Evolutionary conservation across 2,113 vertebrate genomes (phyloP).

Genomic region (Beaufortia kweichowensis): DNA sequence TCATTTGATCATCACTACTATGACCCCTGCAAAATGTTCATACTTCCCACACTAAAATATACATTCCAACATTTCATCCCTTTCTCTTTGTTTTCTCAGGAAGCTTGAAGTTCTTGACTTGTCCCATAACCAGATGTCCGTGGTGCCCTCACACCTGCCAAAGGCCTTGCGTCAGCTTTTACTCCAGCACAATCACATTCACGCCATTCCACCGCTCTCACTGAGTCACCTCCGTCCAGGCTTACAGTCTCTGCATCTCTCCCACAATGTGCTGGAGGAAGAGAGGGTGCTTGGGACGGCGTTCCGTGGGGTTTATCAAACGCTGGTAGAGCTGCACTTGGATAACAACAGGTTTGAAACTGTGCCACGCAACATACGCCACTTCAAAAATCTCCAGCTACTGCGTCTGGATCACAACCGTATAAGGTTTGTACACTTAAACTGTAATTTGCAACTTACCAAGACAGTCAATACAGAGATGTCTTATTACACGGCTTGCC

Average conservation of each 20-base stretch:
- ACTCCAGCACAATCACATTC: slow-evolving; percentile 75
- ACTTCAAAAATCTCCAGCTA: slow-evolving; percentile 74
- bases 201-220: slow-evolving; percentile 66
- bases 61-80: not conserved
- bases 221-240: slow-evolving; percentile 75
- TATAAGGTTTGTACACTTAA: slow-evolving; percentile 70
- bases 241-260: slow-evolving; percentile 73
- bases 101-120: slow-evolving; percentile 75
- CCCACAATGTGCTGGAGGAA: slow-evolving; percentile 70
- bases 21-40: not conserved
- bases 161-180: slow-evolving; percentile 66
- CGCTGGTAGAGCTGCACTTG: slow-evolving; percentile 74
- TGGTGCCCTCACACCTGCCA: slow-evolving; percentile 73
- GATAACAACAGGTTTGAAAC: slow-evolving; percentile 74
- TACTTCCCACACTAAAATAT: not conserved
- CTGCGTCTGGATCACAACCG: slow-evolving; percentile 75
- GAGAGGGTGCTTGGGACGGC: slow-evolving; percentile 62
- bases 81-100: slow-evolving; percentile 56
- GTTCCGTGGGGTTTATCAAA: slow-evolving; percentile 73
- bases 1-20: no score
- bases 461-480: no score
- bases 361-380: slow-evolving; percentile 73
- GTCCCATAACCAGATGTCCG: slow-evolving; percentile 72
- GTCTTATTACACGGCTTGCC: no score
- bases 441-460: not conserved